These are phyloP conservation scores for Sarcophaga carnaria DNA, from an alignment of 2,888 invertebrate species.

Conservation along the genomic window DNA sequence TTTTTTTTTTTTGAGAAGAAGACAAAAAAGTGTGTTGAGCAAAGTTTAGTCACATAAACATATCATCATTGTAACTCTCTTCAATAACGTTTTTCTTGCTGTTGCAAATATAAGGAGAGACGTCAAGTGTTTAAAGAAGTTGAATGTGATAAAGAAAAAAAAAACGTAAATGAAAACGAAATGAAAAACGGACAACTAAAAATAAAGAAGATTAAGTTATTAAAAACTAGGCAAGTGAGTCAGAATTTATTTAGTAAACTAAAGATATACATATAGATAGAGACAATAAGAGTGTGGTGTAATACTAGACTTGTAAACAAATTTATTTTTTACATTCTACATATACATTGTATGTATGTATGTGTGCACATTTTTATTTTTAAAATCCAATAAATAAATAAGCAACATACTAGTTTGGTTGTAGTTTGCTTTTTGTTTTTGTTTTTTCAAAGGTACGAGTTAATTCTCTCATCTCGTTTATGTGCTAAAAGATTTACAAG, in stretches of 20 bases:
- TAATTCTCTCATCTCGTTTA: conserved; percentile 14
- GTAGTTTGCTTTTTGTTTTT: background rate
- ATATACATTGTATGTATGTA: background rate
- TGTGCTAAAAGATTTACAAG: conserved; percentile 50
- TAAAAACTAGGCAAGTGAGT: conserved; percentile 20
- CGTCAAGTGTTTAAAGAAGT: conserved; percentile 15
- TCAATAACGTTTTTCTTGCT: conserved; percentile 24
- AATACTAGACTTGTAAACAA: background rate
- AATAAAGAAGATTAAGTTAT: conserved; percentile 68
- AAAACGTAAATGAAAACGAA: conserved; percentile 37
- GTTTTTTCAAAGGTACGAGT: background rate
- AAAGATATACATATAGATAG: background rate
- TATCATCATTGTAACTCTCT: conserved; percentile 49
- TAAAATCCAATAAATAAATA: background rate
- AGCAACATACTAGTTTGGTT: background rate
- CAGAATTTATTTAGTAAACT: background rate
- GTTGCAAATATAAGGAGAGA: too few relatives aligned
- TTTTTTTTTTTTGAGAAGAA: conserved; percentile 22
- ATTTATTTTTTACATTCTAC: background rate
- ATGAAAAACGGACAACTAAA: conserved; percentile 33
- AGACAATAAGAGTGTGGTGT: background rate
- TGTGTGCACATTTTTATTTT: background rate
- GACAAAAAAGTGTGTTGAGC: conserved; percentile 60
- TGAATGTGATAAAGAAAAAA: conserved; percentile 27
- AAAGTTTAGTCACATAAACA: conserved; percentile 60